Evolutionary conservation across 2,113 vertebrate species (phyloP).

Genomic region (Pituophis catenifer): DNA sequence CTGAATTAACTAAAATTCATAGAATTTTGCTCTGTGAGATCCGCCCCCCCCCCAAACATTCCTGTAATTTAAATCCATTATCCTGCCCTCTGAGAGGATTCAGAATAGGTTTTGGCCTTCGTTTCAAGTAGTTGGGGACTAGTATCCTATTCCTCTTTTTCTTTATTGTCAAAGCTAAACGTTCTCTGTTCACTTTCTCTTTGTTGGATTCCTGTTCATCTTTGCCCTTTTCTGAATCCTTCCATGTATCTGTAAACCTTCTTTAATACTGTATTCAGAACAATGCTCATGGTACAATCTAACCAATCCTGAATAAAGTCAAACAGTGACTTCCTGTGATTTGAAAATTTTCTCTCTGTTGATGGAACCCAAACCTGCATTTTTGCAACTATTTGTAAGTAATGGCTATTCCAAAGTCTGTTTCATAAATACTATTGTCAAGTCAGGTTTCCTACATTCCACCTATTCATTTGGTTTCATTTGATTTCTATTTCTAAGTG

Average conservation of each 20-base stretch:
- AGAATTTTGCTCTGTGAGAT: background rate
- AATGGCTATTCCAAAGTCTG: too few relatives aligned
- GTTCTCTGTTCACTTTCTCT: background rate
- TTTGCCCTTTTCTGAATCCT: background rate
- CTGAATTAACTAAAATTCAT: background rate
- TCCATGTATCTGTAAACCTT: background rate
- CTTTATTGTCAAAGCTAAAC: background rate
- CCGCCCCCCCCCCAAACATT: background rate
- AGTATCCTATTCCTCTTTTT: background rate
- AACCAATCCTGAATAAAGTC: too few relatives aligned
- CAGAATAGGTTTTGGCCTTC: background rate
- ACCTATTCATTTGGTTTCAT: too few relatives aligned
- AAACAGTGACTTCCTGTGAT: too few relatives aligned
- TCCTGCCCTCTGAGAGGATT: background rate
- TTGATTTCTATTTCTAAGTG: too few relatives aligned
- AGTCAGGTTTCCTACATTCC: too few relatives aligned
- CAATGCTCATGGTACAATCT: too few relatives aligned
- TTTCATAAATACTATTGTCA: too few relatives aligned
- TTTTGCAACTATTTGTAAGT: too few relatives aligned
- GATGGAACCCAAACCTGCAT: too few relatives aligned
- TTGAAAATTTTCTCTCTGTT: too few relatives aligned
- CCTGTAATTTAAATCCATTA: background rate
- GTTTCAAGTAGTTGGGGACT: background rate
- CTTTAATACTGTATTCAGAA: too few relatives aligned
- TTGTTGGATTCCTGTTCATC: background rate